Percentiles rank a stretch among this genome's conserved stretches.
These are phyloP conservation scores for Papilio helenus DNA, from an alignment of 1,140 invertebrate species.

Conservation along the genomic window DNA sequence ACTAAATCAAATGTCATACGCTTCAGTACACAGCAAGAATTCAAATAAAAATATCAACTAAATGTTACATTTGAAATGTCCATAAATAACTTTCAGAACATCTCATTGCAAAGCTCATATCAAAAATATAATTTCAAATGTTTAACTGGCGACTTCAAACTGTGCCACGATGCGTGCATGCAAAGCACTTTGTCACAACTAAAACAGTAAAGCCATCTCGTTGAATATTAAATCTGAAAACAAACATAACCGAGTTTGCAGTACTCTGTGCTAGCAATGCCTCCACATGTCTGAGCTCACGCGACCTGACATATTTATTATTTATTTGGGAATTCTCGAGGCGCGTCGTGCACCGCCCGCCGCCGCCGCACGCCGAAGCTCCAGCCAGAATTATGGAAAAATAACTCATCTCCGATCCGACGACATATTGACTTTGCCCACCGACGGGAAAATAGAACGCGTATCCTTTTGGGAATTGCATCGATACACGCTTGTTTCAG, in stretches of 20 bases:
- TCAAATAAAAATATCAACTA: background rate
- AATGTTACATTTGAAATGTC: background rate
- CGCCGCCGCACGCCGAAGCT: slow-evolving; percentile 47
- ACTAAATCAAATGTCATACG: background rate
- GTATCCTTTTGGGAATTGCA: slow-evolving; percentile 73
- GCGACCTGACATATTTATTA: slow-evolving; percentile 76
- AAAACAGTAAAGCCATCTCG: slow-evolving; percentile 52
- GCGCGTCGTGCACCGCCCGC: slow-evolving; percentile 52
- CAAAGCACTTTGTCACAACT: slow-evolving; percentile 41
- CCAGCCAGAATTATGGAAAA: slow-evolving; percentile 75
- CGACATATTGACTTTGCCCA: slow-evolving; percentile 76
- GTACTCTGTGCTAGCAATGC: slow-evolving; percentile 45
- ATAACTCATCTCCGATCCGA: slow-evolving; percentile 78
- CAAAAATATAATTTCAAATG: slow-evolving; percentile 10
- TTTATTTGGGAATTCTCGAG: slow-evolving; percentile 78
- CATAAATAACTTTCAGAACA: background rate
- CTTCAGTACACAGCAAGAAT: background rate
- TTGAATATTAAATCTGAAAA: slow-evolving; percentile 65
- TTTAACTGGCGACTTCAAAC: slow-evolving; percentile 31
- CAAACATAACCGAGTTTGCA: slow-evolving; percentile 54
- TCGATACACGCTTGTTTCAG: slow-evolving; percentile 53
- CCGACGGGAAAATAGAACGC: slow-evolving; percentile 66
- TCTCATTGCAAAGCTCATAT: background rate
- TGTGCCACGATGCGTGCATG: slow-evolving; percentile 22
- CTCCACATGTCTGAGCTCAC: slow-evolving; percentile 50